Evolutionary conservation across 1,140 invertebrate genomes (phyloP), one percentile per base, ranked within the genome.

Genomic region (Lasioglossum baleicum): DNA sequence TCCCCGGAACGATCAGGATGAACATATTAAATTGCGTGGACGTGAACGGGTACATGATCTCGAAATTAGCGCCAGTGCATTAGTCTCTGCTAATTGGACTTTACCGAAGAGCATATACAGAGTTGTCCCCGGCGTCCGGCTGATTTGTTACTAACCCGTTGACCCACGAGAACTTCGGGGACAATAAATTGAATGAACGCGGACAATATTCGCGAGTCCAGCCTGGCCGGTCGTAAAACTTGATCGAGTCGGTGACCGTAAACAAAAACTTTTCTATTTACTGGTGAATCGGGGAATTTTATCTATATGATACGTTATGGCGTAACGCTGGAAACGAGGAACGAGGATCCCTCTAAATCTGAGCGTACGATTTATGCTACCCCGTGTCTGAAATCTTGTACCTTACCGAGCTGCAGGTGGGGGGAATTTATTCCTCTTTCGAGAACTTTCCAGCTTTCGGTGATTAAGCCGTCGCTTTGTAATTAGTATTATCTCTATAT

Each of bases 181-280:
- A 63, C 44, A 31, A 78, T 53, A 71, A 78, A 78, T 77, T 11
- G 22, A 1, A 10, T 2, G 15, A 17, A 11, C 65, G 11, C 40
- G 67, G 17, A 26, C 70, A 22, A 74, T 67, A 80, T 74, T 67
- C 53, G 26, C 20, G 51, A 26, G 42, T 31, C n/a, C 22, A 20
- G 48, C 3, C 22, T 7, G 26, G 20, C 26, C 15, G 11, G 11
- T 5, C 44, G 60, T 64, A 72, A 26, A 53, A 64, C 44, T 63
- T 7, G 10, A 65, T 65, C 35, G 48, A 4, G 61, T 48, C 56
- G 11, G 26, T n/a, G 53, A 65, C 44, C 60, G 35, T 44, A 80
- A 80, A 75, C 42, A 72, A 71, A 71, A 71, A 71, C 40, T 77
- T 71, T 48, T 26, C 26, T 60, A 31, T 51, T 67, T 67, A 61